Evolutionary conservation across 2,797 vertebrate genomes (phyloP).

Genomic region (Hippocampus kuda): DNA sequence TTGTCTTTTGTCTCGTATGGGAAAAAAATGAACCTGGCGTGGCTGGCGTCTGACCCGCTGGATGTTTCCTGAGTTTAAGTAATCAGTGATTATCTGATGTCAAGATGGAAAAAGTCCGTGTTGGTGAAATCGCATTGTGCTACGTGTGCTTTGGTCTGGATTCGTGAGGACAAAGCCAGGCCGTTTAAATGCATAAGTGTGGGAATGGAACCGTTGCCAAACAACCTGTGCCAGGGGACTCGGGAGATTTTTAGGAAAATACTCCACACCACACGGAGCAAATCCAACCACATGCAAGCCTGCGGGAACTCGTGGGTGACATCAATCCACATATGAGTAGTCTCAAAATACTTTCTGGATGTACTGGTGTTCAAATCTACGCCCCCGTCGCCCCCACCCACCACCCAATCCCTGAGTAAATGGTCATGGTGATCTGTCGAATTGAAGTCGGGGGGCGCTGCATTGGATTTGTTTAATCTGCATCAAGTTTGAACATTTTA

Average conservation of each 20-base stretch:
- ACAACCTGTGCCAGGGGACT: constrained; percentile 45
- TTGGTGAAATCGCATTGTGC: constrained; percentile 56
- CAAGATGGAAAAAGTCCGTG: constrained; percentile 42
- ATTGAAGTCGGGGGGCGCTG: constrained; percentile 52
- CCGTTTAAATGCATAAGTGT: constrained; percentile 54
- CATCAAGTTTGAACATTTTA: constrained; percentile 64
- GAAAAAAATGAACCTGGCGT: constrained; percentile 52
- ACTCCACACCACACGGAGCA: constrained; percentile 42
- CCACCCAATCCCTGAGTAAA: constrained; percentile 50
- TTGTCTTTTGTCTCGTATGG: constrained; percentile 51
- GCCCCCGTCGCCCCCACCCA: constrained; percentile 1
- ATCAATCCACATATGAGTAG: constrained; percentile 52
- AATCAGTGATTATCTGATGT: constrained; percentile 73
- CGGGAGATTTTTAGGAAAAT: constrained; percentile 44
- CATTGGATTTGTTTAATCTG: constrained; percentile 71
- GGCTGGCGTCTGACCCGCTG: constrained; percentile 56
- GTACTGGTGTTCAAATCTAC: constrained; percentile 41
- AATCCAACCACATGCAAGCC: constrained; percentile 57
- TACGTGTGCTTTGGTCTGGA: constrained; percentile 46
- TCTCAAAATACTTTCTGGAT: constrained; percentile 55
- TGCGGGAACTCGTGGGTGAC: constrained; percentile 54
- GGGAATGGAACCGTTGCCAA: constrained; percentile 53
- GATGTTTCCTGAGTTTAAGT: constrained; percentile 64
- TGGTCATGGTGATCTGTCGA: constrained; percentile 44
- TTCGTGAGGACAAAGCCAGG: constrained; percentile 46